Base-by-base conservation (phyloP, 2,113 vertebrate genomes). In the Cricetomys ansorgei region DNA sequence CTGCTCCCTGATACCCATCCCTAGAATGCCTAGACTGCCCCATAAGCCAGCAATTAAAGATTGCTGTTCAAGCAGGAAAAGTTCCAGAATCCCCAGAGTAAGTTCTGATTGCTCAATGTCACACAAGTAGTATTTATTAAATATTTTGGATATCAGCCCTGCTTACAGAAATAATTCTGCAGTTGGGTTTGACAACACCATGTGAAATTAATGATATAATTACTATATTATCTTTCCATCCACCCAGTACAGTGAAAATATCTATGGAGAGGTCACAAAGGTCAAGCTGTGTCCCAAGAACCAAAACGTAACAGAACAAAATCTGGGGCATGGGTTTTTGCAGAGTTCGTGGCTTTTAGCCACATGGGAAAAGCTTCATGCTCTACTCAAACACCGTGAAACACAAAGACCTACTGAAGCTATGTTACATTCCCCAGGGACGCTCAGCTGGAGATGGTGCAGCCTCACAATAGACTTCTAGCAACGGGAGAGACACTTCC, bases 131-230 rank as follows among this genome's bases (percentile, higher is more conserved):
- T 17, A 55, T 45, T 84, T 81, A 55, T 94, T 88, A 86, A 85
- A 72, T 86, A 94, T 40, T 89, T 62, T n/a, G 1, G 83, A 87
- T 88, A 43, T 67, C 7, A 29, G 17, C 37, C 37, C n/a, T 75
- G 13, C 50, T 81, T 64, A 86, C 19, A 64, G 81, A 76, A 81
- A 70, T 83, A 69, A 0, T 50, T n/a, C 86, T 93, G 7, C 53
- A 69, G 4, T 73, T 80, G 40, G 43, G 31, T 67, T 91, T 75
- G 64, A 91, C 64, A 17, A 37, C n/a, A 40, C 86, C 75, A 19
- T 31, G 9, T 29, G 29, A 95, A 97, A 69, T 92, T 37, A 91
- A 83, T 64, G 73, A 29, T 86, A 1, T 88, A 48, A 89, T 77
- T 89, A 40, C 45, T 81, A n/a, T 50, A n/a, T 25, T 69, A 16